Percentiles rank a stretch among this genome's conserved stretches.
These are phyloP conservation scores for Erpobdella octoculata DNA, from an alignment of 2,888 invertebrate genomes.

Conservation along the genomic window DNA sequence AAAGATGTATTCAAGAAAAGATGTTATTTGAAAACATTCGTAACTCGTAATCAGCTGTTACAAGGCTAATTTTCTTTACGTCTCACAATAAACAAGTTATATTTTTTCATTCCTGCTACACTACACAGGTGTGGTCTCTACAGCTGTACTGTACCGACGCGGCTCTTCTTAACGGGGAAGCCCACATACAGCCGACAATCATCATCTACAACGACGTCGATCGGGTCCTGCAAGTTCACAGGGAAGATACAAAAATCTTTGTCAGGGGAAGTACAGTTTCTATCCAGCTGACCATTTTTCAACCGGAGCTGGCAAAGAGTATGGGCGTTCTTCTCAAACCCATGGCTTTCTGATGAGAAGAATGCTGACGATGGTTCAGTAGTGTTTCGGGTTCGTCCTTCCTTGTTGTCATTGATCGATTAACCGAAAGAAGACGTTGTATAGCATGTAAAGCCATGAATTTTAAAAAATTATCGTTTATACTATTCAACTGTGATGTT, in stretches of 20 bases:
- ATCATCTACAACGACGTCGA: slow-evolving; percentile 47
- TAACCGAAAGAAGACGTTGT: too few species aligned
- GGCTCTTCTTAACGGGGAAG: slow-evolving; percentile 47
- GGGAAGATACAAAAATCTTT: slow-evolving; percentile 41
- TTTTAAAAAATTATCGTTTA: too few species aligned
- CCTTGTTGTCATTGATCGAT: too few species aligned
- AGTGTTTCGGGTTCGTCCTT: too few species aligned
- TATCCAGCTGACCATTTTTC: slow-evolving; percentile 41
- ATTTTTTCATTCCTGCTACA: background rate
- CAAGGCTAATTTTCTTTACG: background rate
- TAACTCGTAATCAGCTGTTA: too few species aligned
- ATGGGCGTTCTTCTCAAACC: slow-evolving; percentile 49
- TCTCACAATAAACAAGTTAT: background rate
- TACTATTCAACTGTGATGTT: too few species aligned
- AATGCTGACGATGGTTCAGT: too few species aligned
- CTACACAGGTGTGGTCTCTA: slow-evolving; percentile 43
- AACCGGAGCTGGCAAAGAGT: slow-evolving; percentile 42
- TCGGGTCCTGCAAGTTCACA: slow-evolving; percentile 48
- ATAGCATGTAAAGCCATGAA: too few species aligned
- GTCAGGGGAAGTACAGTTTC: slow-evolving; percentile 44
- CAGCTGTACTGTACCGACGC: slow-evolving; percentile 50
- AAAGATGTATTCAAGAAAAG: too few species aligned
- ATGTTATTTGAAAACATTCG: too few species aligned
- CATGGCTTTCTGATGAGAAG: slow-evolving; percentile 38
- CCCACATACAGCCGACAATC: slow-evolving; percentile 45